phyloP scores from a whole-genome alignment of 2,113 vertebrate species.

The Bos javanicus region DNA sequence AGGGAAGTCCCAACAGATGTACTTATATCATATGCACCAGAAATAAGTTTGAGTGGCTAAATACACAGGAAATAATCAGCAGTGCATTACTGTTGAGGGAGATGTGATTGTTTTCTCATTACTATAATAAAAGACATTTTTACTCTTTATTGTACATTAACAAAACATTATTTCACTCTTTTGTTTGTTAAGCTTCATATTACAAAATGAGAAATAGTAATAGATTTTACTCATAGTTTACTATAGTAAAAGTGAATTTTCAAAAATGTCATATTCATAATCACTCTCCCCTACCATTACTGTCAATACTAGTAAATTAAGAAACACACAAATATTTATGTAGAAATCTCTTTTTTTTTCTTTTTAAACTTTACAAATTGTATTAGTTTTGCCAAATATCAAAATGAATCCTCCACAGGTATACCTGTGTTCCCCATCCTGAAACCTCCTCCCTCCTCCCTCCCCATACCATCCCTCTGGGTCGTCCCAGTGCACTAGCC shows the following conservation, averaged over 20 bases:
- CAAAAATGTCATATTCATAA: background rate
- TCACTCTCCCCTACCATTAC: background rate
- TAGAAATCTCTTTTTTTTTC: background rate
- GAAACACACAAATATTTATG: conserved; percentile 47
- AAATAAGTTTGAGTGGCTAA: background rate
- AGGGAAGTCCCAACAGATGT: background rate
- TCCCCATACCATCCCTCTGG: no score
- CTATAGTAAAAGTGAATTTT: background rate
- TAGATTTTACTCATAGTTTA: conserved; percentile 35
- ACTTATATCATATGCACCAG: background rate
- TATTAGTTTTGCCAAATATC: no score
- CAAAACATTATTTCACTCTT: conserved; percentile 2
- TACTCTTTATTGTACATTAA: conserved; percentile 32
- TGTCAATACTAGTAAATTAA: conserved; percentile 31
- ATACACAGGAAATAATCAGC: background rate
- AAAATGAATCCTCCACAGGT: no score
- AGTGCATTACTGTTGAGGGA: background rate
- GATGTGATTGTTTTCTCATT: background rate
- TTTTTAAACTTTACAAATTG: no score
- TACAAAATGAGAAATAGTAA: conserved; percentile 27
- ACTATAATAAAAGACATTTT: background rate
- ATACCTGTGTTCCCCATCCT: no score
- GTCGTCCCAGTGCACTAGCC: no score
- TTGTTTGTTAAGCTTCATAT: conserved; percentile 3
- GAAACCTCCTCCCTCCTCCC: no score